Evolutionary conservation across 2,113 vertebrate genomes (phyloP), one percentile per base, ranked within the genome.

Genomic region (Eclectus roratus): DNA sequence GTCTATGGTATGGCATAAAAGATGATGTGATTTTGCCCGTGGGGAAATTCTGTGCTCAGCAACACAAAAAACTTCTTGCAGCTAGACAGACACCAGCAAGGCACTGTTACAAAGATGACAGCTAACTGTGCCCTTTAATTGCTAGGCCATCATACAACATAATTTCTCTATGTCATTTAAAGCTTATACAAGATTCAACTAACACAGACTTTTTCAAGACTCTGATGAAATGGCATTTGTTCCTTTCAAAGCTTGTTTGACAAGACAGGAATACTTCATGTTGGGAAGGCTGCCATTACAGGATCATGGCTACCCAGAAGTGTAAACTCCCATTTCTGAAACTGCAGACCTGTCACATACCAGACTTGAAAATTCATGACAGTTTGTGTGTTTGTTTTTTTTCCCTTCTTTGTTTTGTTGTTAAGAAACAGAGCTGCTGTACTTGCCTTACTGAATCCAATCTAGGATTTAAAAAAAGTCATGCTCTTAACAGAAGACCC

Each of bases 211-310:
- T 80, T 91, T 95, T 77, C 6, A 43, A 74, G 79, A 39, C 39
- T 17, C 50, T 68, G 82, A 83, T 82, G 79, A 94, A 96, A 85
- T 5, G 61, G 37, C 70, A 85, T 93, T 91, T 95, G 85, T 64
- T 89, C 64, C 79, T 96, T 94, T 96, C 72, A 85, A 88, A 94
- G 39, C 14, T 85, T 63, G 78, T 73, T 85, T 91, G 68, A 89
- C 79, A 77, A 90, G 79, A 85, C 50, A 91, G 61, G 64, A 94
- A 89, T 73, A 68, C 39, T 83, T 83, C 37, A 11, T 44, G 28
- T 31, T 85, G 71, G 76, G 79, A 91, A 85, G 66, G 53, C 71
- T 95, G 88, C n/a, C 68, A 73, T 53, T 37, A 44, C 0, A 5
- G 46, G 63, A 73, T 56, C 58, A 9, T 70, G 72, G 66, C 39